phyloP scores from a whole-genome alignment of 2,797 vertebrate species.

The Manis pentadactyla region DNA sequence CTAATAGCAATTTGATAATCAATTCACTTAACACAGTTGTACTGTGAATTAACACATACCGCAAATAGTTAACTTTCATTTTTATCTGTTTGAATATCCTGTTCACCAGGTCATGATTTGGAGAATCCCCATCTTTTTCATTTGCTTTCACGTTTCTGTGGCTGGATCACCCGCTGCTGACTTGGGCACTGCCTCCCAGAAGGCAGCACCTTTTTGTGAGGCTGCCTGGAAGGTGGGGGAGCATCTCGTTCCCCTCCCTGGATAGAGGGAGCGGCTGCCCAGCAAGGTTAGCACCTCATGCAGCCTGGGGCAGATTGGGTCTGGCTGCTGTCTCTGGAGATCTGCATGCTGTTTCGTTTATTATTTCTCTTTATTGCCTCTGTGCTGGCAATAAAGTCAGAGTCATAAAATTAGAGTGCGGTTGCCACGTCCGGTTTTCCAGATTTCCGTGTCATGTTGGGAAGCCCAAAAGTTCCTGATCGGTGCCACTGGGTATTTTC shows the following conservation, averaged over 20 bases:
- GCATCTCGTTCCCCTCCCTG: not conserved
- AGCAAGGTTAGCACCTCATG: not conserved
- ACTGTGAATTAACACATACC: slow-evolving; percentile 49
- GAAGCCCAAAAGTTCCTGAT: not conserved
- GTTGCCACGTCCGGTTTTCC: slow-evolving; percentile 46
- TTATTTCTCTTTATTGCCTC: slow-evolving; percentile 69
- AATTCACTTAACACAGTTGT: slow-evolving; percentile 11
- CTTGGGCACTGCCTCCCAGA: not conserved
- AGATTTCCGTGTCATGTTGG: slow-evolving; percentile 57
- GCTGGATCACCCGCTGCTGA: rapidly evolving
- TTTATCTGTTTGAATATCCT: slow-evolving; percentile 65
- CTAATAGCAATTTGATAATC: not conserved
- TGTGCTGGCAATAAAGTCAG: slow-evolving; percentile 51
- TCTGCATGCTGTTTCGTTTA: slow-evolving; percentile 55
- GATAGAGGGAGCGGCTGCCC: not conserved
- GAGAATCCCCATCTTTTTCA: not conserved
- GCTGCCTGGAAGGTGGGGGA: not conserved
- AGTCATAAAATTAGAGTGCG: slow-evolving; percentile 75
- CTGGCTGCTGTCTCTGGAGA: not conserved
- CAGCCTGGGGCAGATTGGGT: not conserved
- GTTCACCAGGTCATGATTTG: not conserved
- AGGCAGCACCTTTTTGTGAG: not conserved
- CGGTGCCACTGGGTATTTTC: not conserved
- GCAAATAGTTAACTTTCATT: slow-evolving; percentile 64
- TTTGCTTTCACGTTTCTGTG: not conserved